Evolutionary conservation across 2,888 invertebrate genomes (phyloP).

Genomic region (Carterocephalus palaemon): DNA sequence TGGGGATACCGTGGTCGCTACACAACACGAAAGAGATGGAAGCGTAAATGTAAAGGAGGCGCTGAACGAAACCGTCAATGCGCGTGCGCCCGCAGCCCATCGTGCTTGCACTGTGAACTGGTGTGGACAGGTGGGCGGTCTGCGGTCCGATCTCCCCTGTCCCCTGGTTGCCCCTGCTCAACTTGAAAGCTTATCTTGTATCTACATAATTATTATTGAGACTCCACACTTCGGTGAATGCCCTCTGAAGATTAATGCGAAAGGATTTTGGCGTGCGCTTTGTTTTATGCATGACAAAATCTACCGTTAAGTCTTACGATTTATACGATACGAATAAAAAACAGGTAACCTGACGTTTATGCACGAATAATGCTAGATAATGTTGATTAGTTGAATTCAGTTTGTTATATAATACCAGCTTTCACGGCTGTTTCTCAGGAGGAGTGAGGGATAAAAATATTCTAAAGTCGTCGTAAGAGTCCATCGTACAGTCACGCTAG

Average conservation of each 20-base stretch:
- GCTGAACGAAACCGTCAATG: slow-evolving; percentile 33
- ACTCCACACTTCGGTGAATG: slow-evolving; percentile 68
- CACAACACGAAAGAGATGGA: slow-evolving; percentile 33
- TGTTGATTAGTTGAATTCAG: no score
- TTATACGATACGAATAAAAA: no score
- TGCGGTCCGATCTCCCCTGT: no score
- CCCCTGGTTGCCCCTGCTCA: no score
- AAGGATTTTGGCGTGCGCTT: slow-evolving; percentile 22
- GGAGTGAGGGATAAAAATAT: no score
- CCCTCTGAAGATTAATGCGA: slow-evolving; percentile 47
- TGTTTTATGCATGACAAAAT: slow-evolving; percentile 7
- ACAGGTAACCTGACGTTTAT: no score
- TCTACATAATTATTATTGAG: slow-evolving; percentile 65
- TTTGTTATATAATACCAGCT: no score
- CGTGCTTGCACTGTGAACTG: slow-evolving; percentile 54
- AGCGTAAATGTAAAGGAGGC: slow-evolving; percentile 40
- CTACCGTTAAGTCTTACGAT: slow-evolving; percentile 10
- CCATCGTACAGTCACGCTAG: no score
- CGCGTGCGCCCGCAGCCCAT: slow-evolving; percentile 60
- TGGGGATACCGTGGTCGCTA: slow-evolving; percentile 54
- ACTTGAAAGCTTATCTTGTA: slow-evolving; percentile 53
- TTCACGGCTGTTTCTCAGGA: no score
- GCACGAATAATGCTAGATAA: no score
- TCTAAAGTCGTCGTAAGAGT: no score
- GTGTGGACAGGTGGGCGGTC: no score